Evolutionary conservation across 2,888 invertebrate species (phyloP), one percentile per base, ranked within the genome.

Genomic region (Cerceris rybyensis): DNA sequence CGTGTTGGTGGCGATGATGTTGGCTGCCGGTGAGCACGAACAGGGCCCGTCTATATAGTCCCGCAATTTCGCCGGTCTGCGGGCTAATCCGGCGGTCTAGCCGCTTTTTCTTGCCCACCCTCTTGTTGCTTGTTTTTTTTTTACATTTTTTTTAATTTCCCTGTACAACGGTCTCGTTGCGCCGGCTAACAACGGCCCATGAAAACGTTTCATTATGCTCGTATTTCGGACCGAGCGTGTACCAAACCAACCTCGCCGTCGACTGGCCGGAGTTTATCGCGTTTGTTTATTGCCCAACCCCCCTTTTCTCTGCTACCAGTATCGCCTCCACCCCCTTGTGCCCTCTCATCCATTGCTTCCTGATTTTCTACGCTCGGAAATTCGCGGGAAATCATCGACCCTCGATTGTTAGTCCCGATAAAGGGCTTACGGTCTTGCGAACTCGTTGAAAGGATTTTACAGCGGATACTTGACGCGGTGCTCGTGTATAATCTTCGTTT

Each of bases 151-250:
- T 80, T 75, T 69, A 55, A 69, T 80, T 41, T 49, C 55, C 14
- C 65, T 54, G 57, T 63, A 58, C 64, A 66, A 68, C 70, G 41
- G 39, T n/a, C 60, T 16, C 42, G 39, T 59, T 54, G 17, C 14
- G 16, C 57, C 46, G 67, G 74, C 78, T 81, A 81, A 84, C 81
- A 84, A 55, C 68, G 66, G 13, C 75, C 81, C 78, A 84, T 84
- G 78, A 82, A 83, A 84, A 78, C 70, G 82, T 83, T 84, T 84
- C 83, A 81, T 83, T 84, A 75, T 73, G 82, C 77, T 70, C 64
- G 80, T 70, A 76, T 80, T 63, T 70, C 68, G 77, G 67, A 58
- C 28, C 55, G 63, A 39, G 5, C 78, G 78, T 75, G 82, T 84
- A 61, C 50, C 64, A 46, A 16, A 69, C 68, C 43, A 28, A 28